These are phyloP conservation scores for Poecilobothrus nobilitatus DNA, from an alignment of 2,888 invertebrate genomes.

Conservation along the genomic window DNA sequence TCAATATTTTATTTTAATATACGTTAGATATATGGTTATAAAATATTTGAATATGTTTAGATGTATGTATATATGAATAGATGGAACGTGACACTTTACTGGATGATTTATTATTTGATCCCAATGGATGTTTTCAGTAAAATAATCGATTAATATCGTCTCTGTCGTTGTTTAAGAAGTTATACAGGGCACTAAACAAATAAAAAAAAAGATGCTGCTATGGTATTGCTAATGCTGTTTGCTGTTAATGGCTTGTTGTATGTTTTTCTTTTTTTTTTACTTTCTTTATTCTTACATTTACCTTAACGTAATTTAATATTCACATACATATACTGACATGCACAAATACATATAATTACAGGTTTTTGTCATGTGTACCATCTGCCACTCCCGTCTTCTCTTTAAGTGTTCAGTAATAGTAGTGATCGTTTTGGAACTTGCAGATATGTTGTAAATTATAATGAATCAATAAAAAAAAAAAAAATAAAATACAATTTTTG, in stretches of 20 bases:
- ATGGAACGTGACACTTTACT: neutral
- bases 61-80: neutral
- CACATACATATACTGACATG: neutral
- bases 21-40: neutral
- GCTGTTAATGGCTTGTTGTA: too few species aligned
- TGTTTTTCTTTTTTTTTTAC: too few species aligned
- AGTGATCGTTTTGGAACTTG: too few species aligned
- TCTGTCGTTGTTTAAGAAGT: neutral
- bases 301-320: neutral
- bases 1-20: neutral
- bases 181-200: neutral
- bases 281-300: neutral
- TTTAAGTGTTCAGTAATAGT: neutral
- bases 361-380: neutral
- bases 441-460: too few species aligned
- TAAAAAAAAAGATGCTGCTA: too few species aligned
- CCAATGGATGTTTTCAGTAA: neutral
- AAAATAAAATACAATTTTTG: too few species aligned
- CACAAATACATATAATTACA: too few species aligned
- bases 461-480: too few species aligned
- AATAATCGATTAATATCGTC: slow-evolving; percentile 1
- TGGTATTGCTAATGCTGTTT: neutral
- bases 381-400: neutral
- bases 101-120: slow-evolving; percentile 2
- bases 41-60: neutral